Evolutionary conservation across 2,113 vertebrate species (phyloP).

Genomic region (Bubalus kerabau): DNA sequence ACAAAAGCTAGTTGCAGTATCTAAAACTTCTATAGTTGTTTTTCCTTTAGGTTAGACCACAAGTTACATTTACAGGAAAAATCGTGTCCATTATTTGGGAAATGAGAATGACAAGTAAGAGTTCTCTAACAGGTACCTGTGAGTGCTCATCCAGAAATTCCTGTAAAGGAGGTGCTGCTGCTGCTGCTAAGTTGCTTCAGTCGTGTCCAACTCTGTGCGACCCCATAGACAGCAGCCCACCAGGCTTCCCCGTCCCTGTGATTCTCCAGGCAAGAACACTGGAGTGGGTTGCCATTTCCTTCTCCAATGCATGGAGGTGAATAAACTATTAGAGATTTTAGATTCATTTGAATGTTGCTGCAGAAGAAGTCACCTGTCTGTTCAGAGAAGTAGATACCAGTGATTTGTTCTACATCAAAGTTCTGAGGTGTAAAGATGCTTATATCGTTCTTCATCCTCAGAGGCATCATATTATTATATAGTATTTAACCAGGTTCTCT

Average conservation of each 20-base stretch:
- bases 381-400: neutral
- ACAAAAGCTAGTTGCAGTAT: neutral
- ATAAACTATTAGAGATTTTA: neutral
- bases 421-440: neutral
- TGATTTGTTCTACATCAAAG: neutral
- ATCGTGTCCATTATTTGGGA: neutral
- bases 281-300: neutral
- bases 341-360: neutral
- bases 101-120: neutral
- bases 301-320: neutral
- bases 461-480: neutral
- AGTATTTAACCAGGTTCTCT: neutral
- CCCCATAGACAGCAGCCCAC: neutral
- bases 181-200: neutral
- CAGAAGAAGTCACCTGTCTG: neutral
- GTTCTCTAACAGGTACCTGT: neutral
- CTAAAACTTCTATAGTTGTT: neutral
- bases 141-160: neutral
- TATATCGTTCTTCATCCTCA: neutral
- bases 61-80: neutral
- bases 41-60: neutral
- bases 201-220: accelerated
- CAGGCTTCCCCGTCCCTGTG: neutral
- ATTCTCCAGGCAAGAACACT: neutral
- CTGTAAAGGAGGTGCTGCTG: neutral